Percentiles rank a stretch among this genome's conserved stretches.
Evolutionary conservation across 1,140 invertebrate genomes (phyloP).

Genomic region (Polyergus mexicanus): DNA sequence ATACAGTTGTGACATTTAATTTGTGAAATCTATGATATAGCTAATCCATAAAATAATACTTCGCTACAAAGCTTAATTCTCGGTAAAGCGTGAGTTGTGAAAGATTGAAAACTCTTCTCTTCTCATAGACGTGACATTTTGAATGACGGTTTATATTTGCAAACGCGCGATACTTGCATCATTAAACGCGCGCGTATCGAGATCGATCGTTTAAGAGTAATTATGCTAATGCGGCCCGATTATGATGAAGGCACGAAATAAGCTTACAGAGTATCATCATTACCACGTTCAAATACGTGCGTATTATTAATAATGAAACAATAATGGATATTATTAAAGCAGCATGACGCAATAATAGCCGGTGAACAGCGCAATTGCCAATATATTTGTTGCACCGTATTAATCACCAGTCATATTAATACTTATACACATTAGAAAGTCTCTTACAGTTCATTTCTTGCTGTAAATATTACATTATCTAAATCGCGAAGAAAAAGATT

Average conservation of each 20-base stretch:
- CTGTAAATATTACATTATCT: not conserved
- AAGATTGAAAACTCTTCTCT: not conserved
- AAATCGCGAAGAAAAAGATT: not conserved
- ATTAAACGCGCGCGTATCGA: slow-evolving; percentile 53
- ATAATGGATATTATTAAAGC: slow-evolving; percentile 63
- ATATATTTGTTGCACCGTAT: slow-evolving; percentile 57
- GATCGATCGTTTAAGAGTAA: slow-evolving; percentile 65
- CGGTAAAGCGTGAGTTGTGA: not conserved
- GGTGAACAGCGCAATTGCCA: slow-evolving; percentile 49
- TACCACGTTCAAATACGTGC: slow-evolving; percentile 64
- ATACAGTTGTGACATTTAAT: not conserved
- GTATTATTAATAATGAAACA: slow-evolving; percentile 65
- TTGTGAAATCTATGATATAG: not conserved
- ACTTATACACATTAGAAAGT: not conserved
- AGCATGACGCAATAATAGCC: slow-evolving; percentile 62
- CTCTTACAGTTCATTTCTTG: slow-evolving; percentile 19
- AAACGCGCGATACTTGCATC: slow-evolving; percentile 40
- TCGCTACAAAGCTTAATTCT: not conserved
- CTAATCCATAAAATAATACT: not conserved
- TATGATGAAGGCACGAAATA: slow-evolving; percentile 62
- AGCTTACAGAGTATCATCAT: slow-evolving; percentile 61
- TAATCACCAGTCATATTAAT: slow-evolving; percentile 56
- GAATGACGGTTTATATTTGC: not conserved
- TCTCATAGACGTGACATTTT: slow-evolving; percentile 11
- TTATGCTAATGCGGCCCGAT: slow-evolving; percentile 61